Evolutionary conservation across 2,797 vertebrate species (phyloP).

Genomic region (Graptemys geographica): DNA sequence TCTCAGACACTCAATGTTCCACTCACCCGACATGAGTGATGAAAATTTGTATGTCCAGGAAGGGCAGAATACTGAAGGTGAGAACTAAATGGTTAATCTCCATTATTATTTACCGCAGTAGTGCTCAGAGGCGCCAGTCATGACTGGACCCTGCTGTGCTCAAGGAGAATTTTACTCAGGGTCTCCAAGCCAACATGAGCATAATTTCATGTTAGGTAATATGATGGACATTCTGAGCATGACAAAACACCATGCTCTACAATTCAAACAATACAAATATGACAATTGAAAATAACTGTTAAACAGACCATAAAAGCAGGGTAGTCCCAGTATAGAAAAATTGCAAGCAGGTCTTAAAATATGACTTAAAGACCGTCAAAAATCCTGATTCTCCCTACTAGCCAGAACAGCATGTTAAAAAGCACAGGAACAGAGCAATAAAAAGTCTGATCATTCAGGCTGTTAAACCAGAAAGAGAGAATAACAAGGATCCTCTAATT

Average conservation of each 20-base stretch:
- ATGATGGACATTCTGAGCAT: not conserved
- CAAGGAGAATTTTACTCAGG: not conserved
- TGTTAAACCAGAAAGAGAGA: slow-evolving; percentile 59
- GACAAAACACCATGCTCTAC: not conserved
- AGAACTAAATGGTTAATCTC: not conserved
- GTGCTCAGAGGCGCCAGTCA: not conserved
- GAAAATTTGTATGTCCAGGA: not conserved
- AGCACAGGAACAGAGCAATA: not conserved
- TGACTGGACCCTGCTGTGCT: not conserved
- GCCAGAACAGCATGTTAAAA: slow-evolving; percentile 27
- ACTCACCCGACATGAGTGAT: not conserved
- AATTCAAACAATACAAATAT: not conserved
- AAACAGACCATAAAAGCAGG: slow-evolving; percentile 17
- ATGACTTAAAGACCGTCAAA: slow-evolving; percentile 23
- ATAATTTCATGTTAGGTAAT: slow-evolving; percentile 1
- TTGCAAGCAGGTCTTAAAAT: slow-evolving; percentile 4
- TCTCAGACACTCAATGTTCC: not conserved
- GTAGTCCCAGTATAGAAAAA: not conserved
- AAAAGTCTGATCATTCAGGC: slow-evolving; percentile 53
- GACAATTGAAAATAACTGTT: not conserved
- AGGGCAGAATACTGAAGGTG: not conserved
- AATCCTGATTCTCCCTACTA: not conserved
- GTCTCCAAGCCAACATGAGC: not conserved
- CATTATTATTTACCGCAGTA: not conserved
- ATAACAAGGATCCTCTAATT: slow-evolving; percentile 71